Percentiles rank a stretch among this genome's conserved stretches.
phyloP scores from a whole-genome alignment of 2,113 vertebrate genomes.

The Plestiodon gilberti region DNA sequence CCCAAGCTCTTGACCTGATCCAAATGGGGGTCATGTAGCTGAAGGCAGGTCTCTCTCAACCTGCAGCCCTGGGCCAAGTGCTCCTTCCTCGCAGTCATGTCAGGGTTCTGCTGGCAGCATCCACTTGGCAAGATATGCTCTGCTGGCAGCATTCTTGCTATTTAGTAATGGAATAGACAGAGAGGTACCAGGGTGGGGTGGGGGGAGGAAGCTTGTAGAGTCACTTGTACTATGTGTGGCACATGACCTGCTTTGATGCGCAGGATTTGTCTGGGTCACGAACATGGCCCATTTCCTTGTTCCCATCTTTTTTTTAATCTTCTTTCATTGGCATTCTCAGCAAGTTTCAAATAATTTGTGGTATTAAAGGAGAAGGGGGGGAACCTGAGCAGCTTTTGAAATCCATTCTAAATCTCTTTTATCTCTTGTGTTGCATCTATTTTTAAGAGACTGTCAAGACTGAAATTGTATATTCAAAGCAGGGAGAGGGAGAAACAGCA shows the following conservation, averaged over 20 bases:
- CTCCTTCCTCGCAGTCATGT: no score
- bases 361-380: background rate
- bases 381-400: background rate
- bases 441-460: conserved; percentile 1
- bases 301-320: background rate
- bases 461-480: background rate
- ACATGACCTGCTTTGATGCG: no score
- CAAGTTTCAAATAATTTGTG: background rate
- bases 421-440: conserved; percentile 7
- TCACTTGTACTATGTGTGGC: no score
- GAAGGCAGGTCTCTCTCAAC: no score
- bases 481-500: background rate
- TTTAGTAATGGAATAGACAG: no score
- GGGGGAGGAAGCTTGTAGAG: no score
- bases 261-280: background rate
- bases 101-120: background rate
- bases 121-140: background rate
- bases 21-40: no score
- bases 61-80: no score
- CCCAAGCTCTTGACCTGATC: no score
- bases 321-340: background rate
- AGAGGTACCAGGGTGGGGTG: no score
- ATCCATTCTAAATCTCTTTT: conserved; percentile 5
- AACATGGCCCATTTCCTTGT: no score
- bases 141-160: no score